Conservation (phyloP, 2,113 vertebrate species). For the Fukomys damarensis region DNA sequence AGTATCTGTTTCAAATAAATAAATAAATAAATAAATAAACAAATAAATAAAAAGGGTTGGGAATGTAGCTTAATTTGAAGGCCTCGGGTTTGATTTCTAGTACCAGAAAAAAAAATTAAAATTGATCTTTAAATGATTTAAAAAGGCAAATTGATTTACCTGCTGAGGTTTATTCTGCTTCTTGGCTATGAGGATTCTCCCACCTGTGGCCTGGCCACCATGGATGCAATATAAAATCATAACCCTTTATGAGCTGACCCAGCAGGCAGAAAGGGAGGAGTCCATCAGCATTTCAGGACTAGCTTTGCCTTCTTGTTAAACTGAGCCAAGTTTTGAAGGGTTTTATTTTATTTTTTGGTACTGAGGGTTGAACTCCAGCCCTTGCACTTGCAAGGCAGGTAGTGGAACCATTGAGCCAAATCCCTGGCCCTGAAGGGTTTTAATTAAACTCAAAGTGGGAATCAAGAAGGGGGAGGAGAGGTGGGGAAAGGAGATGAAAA, state of each 20-base stretch:
- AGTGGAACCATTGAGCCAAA: too few relatives aligned
- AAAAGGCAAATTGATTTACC: background rate
- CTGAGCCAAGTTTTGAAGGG: constrained; percentile 9
- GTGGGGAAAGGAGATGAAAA: constrained; percentile 17
- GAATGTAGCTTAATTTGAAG: background rate
- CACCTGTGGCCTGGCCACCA: background rate
- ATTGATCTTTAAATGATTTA: background rate
- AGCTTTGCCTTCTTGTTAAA: constrained; percentile 41
- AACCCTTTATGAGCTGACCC: constrained; percentile 35
- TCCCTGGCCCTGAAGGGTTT: constrained; percentile 58
- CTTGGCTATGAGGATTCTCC: background rate
- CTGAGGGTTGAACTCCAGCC: too few relatives aligned
- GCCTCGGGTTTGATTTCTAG: background rate
- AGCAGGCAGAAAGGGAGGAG: background rate
- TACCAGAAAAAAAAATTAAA: constrained; percentile 5
- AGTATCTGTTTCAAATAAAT: background rate
- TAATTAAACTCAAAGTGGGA: constrained; percentile 70
- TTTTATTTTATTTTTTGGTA: too few relatives aligned
- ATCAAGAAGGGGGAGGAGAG: constrained; percentile 11
- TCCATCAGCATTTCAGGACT: constrained; percentile 25
- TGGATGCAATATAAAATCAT: background rate
- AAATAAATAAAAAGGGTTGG: background rate
- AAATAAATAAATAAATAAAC: background rate
- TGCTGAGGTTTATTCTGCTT: background rate
- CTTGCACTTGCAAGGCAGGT: too few relatives aligned